Percentiles rank a stretch among this genome's conserved stretches.
Conservation (phyloP, 2,888 invertebrate species). For the Chloroclysta siterata region DNA sequence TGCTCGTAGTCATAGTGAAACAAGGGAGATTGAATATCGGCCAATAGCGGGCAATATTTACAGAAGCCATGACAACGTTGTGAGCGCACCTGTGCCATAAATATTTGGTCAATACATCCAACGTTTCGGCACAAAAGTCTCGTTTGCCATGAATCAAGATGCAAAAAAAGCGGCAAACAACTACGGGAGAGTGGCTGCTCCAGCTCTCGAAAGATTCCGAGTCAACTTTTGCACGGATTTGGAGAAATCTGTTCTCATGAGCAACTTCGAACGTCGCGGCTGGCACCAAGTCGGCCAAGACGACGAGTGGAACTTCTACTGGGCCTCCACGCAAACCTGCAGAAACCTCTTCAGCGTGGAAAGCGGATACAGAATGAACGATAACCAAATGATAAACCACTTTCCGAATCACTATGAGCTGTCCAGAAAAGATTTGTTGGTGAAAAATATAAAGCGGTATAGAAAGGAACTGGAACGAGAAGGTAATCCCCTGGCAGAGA, state of each 20-base stretch:
- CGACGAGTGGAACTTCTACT: conserved; percentile 98
- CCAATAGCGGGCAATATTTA: conserved; percentile 63
- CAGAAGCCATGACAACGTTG: conserved; percentile 62
- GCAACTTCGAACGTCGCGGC: conserved; percentile 63
- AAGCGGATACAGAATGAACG: conserved; percentile 82
- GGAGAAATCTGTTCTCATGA: conserved; percentile 66
- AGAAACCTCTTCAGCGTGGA: conserved; percentile 90
- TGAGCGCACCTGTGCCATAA: conserved; percentile 57
- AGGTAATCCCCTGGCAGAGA: conserved; percentile 93
- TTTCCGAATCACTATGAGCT: conserved; percentile 98
- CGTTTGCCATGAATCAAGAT: conserved; percentile 63
- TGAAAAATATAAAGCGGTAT: conserved; percentile 98
- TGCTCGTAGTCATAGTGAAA: conserved; percentile 73
- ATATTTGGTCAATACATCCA: conserved; percentile 59
- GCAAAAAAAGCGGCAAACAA: conserved; percentile 66
- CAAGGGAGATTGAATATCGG: conserved; percentile 59
- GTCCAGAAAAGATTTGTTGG: conserved; percentile 97
- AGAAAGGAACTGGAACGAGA: conserved; percentile 96
- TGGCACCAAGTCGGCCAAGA: conserved; percentile 94
- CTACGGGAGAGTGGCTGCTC: conserved; percentile 75
- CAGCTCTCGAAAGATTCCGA: conserved; percentile 78
- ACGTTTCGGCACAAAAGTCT: conserved; percentile 41
- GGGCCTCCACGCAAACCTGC: conserved; percentile 96
- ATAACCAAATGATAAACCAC: conserved; percentile 97
- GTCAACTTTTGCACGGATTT: conserved; percentile 67